phyloP scores from a whole-genome alignment of 2,113 vertebrate species.

The Cololabis saira region DNA sequence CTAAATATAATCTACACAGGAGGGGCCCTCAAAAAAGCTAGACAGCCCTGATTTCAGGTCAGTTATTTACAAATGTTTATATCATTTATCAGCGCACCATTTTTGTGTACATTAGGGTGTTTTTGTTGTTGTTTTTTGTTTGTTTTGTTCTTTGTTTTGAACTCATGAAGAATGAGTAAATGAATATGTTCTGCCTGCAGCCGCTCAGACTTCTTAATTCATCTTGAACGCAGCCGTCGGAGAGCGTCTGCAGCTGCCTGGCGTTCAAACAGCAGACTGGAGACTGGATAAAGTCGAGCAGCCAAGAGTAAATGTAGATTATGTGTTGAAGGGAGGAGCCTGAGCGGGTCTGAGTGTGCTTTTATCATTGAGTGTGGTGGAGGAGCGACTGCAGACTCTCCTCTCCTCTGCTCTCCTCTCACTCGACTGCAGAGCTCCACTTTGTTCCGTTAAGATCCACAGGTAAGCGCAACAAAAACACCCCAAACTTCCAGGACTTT shows the following conservation, averaged over 20 bases:
- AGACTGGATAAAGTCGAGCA: conserved; percentile 45
- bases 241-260: neutral
- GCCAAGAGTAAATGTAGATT: conserved; percentile 82
- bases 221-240: neutral
- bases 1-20: no score
- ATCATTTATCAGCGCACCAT: no score
- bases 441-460: conserved; percentile 60
- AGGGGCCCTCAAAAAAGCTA: no score
- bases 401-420: conserved; percentile 64
- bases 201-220: neutral
- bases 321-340: conserved; percentile 85
- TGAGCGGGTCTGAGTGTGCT: conserved; percentile 69
- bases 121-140: no score
- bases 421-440: conserved; percentile 58
- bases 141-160: no score
- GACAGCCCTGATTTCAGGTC: no score
- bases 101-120: no score
- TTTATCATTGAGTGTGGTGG: conserved; percentile 61
- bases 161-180: no score
- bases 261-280: conserved; percentile 8
- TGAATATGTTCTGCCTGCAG: no score
- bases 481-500: conserved; percentile 2
- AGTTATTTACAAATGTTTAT: no score
- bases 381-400: conserved; percentile 62
- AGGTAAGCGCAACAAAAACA: conserved; percentile 56